Conservation (phyloP, 2,888 invertebrate species). For the Acheta domesticus region DNA sequence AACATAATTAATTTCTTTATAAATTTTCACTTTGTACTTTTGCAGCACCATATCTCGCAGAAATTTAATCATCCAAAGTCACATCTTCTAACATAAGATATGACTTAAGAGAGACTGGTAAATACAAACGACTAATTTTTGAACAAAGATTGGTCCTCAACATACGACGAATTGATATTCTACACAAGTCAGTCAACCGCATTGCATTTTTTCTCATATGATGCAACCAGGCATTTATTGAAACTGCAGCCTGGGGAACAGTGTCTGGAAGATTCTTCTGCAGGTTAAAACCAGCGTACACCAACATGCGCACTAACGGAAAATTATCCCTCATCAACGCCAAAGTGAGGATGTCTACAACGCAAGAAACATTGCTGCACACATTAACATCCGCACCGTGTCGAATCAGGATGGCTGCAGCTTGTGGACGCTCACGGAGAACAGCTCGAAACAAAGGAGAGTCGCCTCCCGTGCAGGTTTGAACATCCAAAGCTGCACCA, state of each 20-base stretch:
- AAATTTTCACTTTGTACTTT: too few relatives aligned
- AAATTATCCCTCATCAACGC: conserved; percentile 40
- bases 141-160: conserved; percentile 46
- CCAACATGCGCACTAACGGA: conserved; percentile 44
- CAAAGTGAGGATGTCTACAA: conserved; percentile 46
- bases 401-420: conserved; percentile 56
- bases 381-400: conserved; percentile 63
- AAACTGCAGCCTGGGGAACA: conserved; percentile 39
- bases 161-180: conserved; percentile 54
- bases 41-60: too few relatives aligned
- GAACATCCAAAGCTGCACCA: conserved; percentile 51
- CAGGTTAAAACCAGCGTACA: conserved; percentile 48
- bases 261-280: conserved; percentile 33
- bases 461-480: conserved; percentile 47
- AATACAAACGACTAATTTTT: conserved; percentile 52
- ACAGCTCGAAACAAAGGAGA: conserved; percentile 55
- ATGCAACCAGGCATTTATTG: conserved; percentile 49
- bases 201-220: conserved; percentile 52
- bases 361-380: conserved; percentile 52
- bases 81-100: conserved; percentile 58
- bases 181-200: conserved; percentile 55
- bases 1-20: too few relatives aligned
- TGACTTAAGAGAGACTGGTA: conserved; percentile 56
- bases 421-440: conserved; percentile 51
- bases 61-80: conserved; percentile 37